A percentile compares a stretch with the other conserved stretches of the same genome.
phyloP scores from a whole-genome alignment of 2,113 vertebrate genomes.

The Saguinus midas region DNA sequence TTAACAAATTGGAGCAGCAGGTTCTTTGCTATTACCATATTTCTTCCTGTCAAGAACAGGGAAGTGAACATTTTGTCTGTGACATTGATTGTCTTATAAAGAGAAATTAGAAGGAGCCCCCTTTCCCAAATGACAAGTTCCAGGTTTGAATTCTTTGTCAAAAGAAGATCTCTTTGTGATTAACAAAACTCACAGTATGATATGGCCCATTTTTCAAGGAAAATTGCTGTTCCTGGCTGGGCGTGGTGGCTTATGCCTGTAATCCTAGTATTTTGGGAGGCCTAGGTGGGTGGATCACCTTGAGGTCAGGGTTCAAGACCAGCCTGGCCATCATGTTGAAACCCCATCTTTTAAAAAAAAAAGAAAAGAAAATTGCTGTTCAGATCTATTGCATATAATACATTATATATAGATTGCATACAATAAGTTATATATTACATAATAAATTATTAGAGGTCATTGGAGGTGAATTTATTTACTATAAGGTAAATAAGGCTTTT shows the following conservation, averaged over 20 bases:
- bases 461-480: not conserved
- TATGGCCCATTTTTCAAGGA: not conserved
- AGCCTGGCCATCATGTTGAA: no score
- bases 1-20: not conserved
- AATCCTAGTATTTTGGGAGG: no score
- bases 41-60: constrained; percentile 11
- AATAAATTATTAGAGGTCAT: not conserved
- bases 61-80: not conserved
- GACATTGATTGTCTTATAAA: not conserved
- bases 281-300: no score
- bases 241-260: no score
- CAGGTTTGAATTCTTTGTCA: not conserved
- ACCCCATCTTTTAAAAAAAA: no score
- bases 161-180: not conserved
- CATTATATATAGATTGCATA: not conserved
- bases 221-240: not conserved
- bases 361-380: not conserved
- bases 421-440: not conserved
- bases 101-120: not conserved
- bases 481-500: constrained; percentile 5
- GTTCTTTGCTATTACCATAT: not conserved
- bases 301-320: no score
- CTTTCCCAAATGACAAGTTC: not conserved
- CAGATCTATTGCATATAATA: not conserved
- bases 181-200: not conserved